phyloP scores from a whole-genome alignment of 1,140 invertebrate species.

The Tetraneura akinire region DNA sequence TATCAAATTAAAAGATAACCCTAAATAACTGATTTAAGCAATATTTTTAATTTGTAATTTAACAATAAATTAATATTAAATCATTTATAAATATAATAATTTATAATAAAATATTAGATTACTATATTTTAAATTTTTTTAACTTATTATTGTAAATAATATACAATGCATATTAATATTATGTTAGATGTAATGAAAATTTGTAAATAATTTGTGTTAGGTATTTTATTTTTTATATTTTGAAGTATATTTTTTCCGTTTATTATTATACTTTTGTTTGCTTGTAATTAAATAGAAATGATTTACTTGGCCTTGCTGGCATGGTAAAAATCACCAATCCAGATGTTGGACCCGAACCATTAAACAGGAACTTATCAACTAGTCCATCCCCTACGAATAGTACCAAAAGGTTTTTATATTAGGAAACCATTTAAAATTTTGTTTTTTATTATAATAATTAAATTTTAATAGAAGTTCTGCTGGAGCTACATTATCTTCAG shows the following conservation, averaged over 20 bases:
- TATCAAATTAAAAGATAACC: no score
- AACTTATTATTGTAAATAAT: no score
- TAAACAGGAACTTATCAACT: slow-evolving; percentile 19
- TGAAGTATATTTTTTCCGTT: slow-evolving; percentile 49
- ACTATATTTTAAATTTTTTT: background rate
- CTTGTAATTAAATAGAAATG: slow-evolving; percentile 56
- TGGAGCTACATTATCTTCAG: slow-evolving; percentile 54
- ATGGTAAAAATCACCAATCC: slow-evolving; percentile 58
- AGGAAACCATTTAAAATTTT: background rate
- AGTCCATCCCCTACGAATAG: slow-evolving; percentile 46
- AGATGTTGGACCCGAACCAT: slow-evolving; percentile 53
- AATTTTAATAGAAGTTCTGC: slow-evolving; percentile 33
- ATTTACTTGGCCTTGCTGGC: slow-evolving; percentile 57
- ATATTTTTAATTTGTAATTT: no score
- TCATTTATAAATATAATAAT: no score
- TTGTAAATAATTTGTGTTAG: no score
- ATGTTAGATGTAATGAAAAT: no score
- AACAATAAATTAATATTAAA: no score
- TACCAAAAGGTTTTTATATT: slow-evolving; percentile 46
- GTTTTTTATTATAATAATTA: background rate
- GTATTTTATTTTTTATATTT: slow-evolving; percentile 3
- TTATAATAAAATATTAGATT: no score
- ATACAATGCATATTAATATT: no score
- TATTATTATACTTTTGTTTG: slow-evolving; percentile 52
- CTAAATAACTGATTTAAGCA: no score